Evolutionary conservation across 2,113 vertebrate species (phyloP).

Genomic region (Choloepus hoffmanni): DNA sequence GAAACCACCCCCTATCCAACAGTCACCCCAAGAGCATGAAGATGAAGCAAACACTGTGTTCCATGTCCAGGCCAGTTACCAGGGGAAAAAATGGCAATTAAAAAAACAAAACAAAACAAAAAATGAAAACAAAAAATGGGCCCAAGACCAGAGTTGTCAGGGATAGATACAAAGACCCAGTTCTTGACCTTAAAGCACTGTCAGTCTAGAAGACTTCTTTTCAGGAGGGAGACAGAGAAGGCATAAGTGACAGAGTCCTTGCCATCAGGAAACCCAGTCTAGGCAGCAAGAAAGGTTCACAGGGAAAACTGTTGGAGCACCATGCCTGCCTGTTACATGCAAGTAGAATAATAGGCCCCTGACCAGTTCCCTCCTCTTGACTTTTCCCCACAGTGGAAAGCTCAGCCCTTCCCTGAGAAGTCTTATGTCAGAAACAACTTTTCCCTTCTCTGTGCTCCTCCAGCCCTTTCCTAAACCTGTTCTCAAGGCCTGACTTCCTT

Average conservation of each 20-base stretch:
- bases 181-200: background rate
- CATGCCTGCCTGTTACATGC: rapidly evolving
- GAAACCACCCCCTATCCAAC: background rate
- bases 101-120: background rate
- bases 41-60: background rate
- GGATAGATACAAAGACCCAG: background rate
- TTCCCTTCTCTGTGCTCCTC: background rate
- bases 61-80: no score
- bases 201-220: background rate
- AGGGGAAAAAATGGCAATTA: background rate
- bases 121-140: background rate
- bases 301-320: background rate
- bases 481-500: background rate
- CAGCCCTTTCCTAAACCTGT: background rate
- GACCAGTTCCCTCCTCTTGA: no score
- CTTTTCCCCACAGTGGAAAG: background rate
- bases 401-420: background rate
- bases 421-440: background rate
- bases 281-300: background rate
- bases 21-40: background rate
- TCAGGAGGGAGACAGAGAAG: background rate
- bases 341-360: background rate
- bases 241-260: background rate
- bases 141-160: background rate
- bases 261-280: background rate